Percentiles rank a stretch among this genome's conserved stretches.
Evolutionary conservation across 2,797 vertebrate species (phyloP).

Genomic region (Acipenser ruthenus): DNA sequence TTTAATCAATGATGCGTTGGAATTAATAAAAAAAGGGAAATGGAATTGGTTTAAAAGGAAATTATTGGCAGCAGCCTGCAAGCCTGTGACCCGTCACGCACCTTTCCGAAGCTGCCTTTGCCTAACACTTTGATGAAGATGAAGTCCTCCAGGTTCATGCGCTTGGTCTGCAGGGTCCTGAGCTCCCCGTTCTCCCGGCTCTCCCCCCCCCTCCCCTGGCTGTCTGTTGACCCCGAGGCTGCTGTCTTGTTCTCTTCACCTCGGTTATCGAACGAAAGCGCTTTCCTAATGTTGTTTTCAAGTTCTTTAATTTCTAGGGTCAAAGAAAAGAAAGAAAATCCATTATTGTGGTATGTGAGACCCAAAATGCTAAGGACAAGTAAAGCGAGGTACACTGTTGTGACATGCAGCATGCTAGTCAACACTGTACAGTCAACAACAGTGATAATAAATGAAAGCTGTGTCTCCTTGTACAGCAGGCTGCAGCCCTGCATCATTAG

Average conservation of each 20-base stretch:
- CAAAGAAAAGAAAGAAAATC: too few species aligned
- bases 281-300: constrained; percentile 88
- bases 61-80: not conserved
- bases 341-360: too few species aligned
- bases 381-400: too few species aligned
- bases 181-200: constrained; percentile 77
- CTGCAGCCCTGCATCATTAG: too few species aligned
- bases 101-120: constrained; percentile 96
- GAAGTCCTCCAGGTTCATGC: constrained; percentile 80
- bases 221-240: constrained; percentile 49
- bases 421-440: too few species aligned
- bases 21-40: too few species aligned
- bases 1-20: too few species aligned
- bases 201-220: constrained; percentile 56
- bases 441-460: too few species aligned
- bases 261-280: constrained; percentile 82
- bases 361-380: too few species aligned
- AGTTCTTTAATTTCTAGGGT: constrained; percentile 78
- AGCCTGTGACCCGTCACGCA: constrained; percentile 32
- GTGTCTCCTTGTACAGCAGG: too few species aligned
- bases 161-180: constrained; percentile 70
- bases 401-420: too few species aligned
- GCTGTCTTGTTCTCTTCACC: constrained; percentile 74
- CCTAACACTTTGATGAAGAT: constrained; percentile 94
- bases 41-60: too few species aligned